Base-by-base conservation (phyloP, 1,140 invertebrate genomes). In the Sitophilus oryzae region DNA sequence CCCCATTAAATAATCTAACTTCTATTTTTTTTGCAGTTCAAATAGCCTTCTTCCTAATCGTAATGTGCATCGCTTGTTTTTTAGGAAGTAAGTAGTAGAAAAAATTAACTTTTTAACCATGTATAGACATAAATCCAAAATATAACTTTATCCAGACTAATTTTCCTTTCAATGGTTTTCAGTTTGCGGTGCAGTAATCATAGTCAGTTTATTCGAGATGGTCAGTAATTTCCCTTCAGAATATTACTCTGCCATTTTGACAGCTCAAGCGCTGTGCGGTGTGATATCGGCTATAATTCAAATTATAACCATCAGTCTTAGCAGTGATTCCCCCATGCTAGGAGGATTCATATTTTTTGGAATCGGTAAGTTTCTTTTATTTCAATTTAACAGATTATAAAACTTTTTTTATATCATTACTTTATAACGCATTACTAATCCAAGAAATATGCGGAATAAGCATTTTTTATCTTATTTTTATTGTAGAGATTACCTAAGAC, bases 131-230 rank as follows among this genome's bases (percentile, higher is more conserved):
- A 15, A 19, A 22, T 51, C 19, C n/a, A 16, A n/a, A n/a, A n/a
- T n/a, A n/a, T n/a, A n/a, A n/a, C n/a, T n/a, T n/a, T n/a, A n/a
- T n/a, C n/a, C n/a, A n/a, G n/a, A n/a, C n/a, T n/a, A n/a, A n/a
- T n/a, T n/a, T n/a, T n/a, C n/a, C n/a, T 3, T 30, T 25, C 18
- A 18, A 36, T 3, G 11, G 3, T 50, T 60, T 56, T 48, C 25
- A 62, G 60, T 55, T 30, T 52, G 51, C 36, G 44, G 56, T 10
- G 58, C 56, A 9, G 52, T 58, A 2, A 59, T 60, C 15, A 49
- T 61, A 14, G 56, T 63, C 9, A 59, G 56, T 9, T 30, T 63
- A 6, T 65, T 59, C 25, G 42, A 65, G 25, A 46, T 65, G 46
- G 48, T 57, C 16, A 22, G 55, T 0, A 59, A 59, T 25, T 63